These are phyloP conservation scores for Xylota sylvarum DNA, from an alignment of 2,888 invertebrate genomes.

Conservation along the genomic window DNA sequence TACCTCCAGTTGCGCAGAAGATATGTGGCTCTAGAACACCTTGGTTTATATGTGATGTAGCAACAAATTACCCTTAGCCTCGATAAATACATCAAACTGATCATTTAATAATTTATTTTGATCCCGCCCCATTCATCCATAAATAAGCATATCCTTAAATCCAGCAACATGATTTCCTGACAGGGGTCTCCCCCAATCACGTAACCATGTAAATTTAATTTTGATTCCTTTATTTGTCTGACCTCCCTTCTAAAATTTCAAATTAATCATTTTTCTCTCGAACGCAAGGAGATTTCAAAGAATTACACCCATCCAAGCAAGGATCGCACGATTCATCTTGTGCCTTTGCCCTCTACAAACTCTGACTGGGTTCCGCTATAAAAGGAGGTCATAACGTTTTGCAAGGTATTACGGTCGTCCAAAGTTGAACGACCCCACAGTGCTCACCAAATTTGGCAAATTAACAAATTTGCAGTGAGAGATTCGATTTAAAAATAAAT, in stretches of 20 bases:
- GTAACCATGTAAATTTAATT: constrained; percentile 60
- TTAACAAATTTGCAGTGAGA: constrained; percentile 66
- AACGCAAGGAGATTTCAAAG: constrained; percentile 44
- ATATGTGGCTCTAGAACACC: too few relatives aligned
- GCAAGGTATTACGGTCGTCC: constrained; percentile 55
- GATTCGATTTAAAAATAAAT: constrained; percentile 72
- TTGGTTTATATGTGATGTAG: too few relatives aligned
- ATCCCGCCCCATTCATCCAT: constrained; percentile 36
- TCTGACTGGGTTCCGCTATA: constrained; percentile 16
- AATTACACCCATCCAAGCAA: constrained; percentile 15
- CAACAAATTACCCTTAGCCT: background rate
- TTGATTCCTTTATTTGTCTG: constrained; percentile 44
- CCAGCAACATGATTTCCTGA: constrained; percentile 49
- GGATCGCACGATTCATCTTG: constrained; percentile 24
- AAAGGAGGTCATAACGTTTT: constrained; percentile 68
- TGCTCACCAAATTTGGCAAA: constrained; percentile 52
- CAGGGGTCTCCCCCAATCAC: constrained; percentile 43
- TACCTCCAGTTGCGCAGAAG: too few relatives aligned
- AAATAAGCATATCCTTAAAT: constrained; percentile 54
- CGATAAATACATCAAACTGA: constrained; percentile 1
- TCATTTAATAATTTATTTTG: constrained; percentile 9
- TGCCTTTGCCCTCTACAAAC: background rate
- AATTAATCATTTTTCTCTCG: constrained; percentile 69
- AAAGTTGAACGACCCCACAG: constrained; percentile 51
- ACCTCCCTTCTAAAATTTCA: constrained; percentile 52